Base-by-base conservation (phyloP, 1,140 invertebrate genomes). In the Drosophila dunni region DNA sequence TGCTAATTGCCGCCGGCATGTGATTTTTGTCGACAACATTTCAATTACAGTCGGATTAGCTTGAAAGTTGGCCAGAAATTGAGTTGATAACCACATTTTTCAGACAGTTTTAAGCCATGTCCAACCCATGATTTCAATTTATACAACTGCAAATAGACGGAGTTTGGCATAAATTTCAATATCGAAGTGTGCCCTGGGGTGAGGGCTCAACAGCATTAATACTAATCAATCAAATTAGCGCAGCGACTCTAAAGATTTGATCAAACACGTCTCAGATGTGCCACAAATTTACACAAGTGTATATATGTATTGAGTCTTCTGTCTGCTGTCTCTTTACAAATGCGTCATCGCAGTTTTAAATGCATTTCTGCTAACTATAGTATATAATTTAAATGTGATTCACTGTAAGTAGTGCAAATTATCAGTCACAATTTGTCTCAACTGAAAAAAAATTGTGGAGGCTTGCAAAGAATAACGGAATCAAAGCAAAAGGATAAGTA, bases 51-150 rank as follows among this genome's bases (percentile, higher is more conserved):
- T 63, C 58, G 53, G 53, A 64, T 70, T 69, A 60, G 38, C 33
- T 29, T 34, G 24, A 46, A 24, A 20, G 9, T 66, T 66, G 53
- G 38, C 53, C 53, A 74, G 51, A 67, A 45, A 48, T 46, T 24
- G 57, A 8, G 29, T 20, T n/a, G 38, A 42, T 45, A 54, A 54
- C 15, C 24, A 45, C 17, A 62, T 15, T 33, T 33, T 51, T 56
- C 34, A 45, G 51, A 3, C 24, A 51, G 48, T 38, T 29, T 51
- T 51, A 33, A 33, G 24, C 6, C 20, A 11, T 15, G 17, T 24
- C 46, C n/a, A 71, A 86, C 66, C 51, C 81, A 85, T 85, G 81
- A 86, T 80, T 86, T 85, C 57, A 81, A 85, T 85, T 84, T 83
- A 64, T 48, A 13, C 64, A 40, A 40, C 40, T 53, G 56, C 56